Percentiles rank a stretch among this genome's conserved stretches.
Conservation (phyloP, 2,888 invertebrate species). For the Pachycephus smyrnensis region DNA sequence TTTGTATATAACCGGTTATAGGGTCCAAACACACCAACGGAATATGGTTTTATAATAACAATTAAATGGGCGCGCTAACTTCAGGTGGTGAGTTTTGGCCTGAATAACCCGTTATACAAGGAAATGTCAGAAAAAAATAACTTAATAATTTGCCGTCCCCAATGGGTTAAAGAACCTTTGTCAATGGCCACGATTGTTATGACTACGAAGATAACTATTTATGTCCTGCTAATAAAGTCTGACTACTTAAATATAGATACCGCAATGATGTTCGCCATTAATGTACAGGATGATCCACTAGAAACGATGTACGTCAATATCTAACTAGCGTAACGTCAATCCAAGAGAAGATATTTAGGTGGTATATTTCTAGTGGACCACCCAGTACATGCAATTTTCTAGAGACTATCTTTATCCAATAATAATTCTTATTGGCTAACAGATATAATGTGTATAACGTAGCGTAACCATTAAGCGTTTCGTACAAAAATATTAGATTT, state of each 20-base stretch:
- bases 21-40: not conserved
- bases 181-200: not conserved
- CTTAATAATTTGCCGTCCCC: not conserved
- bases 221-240: not conserved
- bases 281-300: not conserved
- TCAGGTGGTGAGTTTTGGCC: not conserved
- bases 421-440: not conserved
- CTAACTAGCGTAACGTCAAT: not conserved
- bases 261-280: not conserved
- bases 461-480: not conserved
- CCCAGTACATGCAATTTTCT: not conserved
- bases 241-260: not conserved
- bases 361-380: not conserved
- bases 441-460: not conserved
- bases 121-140: not conserved
- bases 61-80: not conserved
- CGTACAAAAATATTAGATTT: constrained; percentile 3
- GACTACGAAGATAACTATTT: not conserved
- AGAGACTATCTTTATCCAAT: not conserved
- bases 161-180: not conserved
- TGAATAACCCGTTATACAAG: not conserved
- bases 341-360: not conserved
- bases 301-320: not conserved
- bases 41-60: not conserved
- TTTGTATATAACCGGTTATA: not conserved